phyloP scores from a whole-genome alignment of 2,797 vertebrate species.

The Salmo trutta region DNA sequence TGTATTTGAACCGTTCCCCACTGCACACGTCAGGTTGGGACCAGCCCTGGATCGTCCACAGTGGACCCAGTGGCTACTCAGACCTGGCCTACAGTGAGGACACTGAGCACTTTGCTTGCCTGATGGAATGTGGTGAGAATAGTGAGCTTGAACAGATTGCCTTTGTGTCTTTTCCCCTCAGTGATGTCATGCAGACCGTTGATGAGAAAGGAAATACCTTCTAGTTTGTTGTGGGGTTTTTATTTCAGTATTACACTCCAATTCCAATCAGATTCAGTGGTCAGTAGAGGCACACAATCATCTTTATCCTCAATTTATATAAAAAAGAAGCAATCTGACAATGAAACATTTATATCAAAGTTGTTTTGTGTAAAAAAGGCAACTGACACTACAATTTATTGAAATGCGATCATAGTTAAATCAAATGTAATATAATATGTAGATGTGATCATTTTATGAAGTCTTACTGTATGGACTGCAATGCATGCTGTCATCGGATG shows the following conservation, averaged over 20 bases:
- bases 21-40: conserved; percentile 74
- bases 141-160: conserved; percentile 83
- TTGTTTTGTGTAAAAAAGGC: neutral
- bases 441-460: neutral
- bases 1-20: conserved; percentile 85
- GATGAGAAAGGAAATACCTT: conserved; percentile 58
- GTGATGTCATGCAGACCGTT: conserved; percentile 69
- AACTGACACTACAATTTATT: neutral
- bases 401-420: neutral
- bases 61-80: conserved; percentile 88
- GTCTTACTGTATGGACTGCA: conserved; percentile 2
- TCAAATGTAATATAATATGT: neutral
- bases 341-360: conserved; percentile 2
- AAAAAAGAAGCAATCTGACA: neutral
- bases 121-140: conserved; percentile 84
- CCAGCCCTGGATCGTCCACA: conserved; percentile 79
- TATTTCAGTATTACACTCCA: conserved; percentile 19
- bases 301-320: neutral
- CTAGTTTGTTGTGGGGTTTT: conserved; percentile 25
- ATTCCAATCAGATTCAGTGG: neutral
- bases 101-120: conserved; percentile 78
- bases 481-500: conserved; percentile 3
- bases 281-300: neutral
- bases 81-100: conserved; percentile 82
- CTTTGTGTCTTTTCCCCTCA: conserved; percentile 71